These are phyloP conservation scores for Peromyscus aztecus DNA, from an alignment of 2,797 vertebrate species.

Conservation along the genomic window DNA sequence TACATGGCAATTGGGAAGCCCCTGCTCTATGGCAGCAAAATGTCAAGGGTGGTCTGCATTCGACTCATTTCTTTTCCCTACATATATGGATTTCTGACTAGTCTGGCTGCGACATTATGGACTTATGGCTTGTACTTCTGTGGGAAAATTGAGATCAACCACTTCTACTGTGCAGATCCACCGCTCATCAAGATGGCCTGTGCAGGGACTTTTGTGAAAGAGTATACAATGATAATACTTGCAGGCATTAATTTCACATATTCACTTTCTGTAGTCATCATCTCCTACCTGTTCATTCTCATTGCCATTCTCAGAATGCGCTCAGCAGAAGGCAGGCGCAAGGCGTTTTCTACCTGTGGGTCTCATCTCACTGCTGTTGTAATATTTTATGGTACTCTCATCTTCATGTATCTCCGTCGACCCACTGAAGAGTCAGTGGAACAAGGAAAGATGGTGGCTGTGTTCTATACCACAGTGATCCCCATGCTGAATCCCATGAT, in stretches of 20 bases:
- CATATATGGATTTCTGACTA: conserved; percentile 63
- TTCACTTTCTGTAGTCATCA: conserved; percentile 5
- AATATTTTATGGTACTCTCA: conserved; percentile 62
- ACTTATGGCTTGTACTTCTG: conserved; percentile 71
- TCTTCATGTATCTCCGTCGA: conserved; percentile 69
- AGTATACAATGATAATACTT: conserved; percentile 52
- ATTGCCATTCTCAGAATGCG: conserved; percentile 58
- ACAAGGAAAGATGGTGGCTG: conserved; percentile 69
- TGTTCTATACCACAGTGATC: conserved; percentile 68
- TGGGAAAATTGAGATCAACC: conserved; percentile 73
- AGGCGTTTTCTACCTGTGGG: conserved; percentile 57
- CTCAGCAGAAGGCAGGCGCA: conserved; percentile 43
- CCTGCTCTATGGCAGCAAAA: conserved; percentile 68
- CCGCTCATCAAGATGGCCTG: conserved; percentile 78
- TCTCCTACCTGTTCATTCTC: conserved; percentile 68
- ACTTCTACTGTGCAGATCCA: conserved; percentile 75
- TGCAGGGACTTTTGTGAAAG: conserved; percentile 44
- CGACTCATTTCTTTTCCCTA: conserved; percentile 69
- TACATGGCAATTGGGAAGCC: conserved; percentile 69
- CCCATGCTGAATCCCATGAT: conserved; percentile 72
- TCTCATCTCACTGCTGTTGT: conserved; percentile 41
- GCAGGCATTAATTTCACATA: conserved; percentile 66
- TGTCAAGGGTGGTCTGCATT: conserved; percentile 64
- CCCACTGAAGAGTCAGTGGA: conserved; percentile 64
- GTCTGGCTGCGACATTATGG: conserved; percentile 51